Evolutionary conservation across 2,113 vertebrate genomes (phyloP), one percentile per base, ranked within the genome.

Genomic region (Macheiramphus alcinus): DNA sequence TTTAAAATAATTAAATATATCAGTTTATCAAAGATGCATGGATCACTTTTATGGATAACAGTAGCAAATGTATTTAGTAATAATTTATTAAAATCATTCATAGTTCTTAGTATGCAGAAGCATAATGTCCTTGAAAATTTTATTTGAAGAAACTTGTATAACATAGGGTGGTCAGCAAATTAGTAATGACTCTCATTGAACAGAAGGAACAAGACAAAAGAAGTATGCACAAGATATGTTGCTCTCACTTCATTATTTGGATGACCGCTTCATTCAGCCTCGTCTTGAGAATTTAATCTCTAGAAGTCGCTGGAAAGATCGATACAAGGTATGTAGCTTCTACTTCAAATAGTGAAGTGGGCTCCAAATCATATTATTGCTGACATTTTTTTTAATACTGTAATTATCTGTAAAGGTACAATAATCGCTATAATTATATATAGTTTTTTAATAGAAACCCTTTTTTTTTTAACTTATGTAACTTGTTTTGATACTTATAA

Each of bases 231-330:
- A 92, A 68, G 98, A 99, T 47, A 99, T 99, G 98, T 86, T 98
- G 95, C 97, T 95, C 9, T 98, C 99, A 3, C 97, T 99, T 84
- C 80, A 96, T 94, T 98, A 98, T 94, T 96, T 99, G 92, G 99
- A 99, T 36, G 43, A 98, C 34, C 98, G 96, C 55, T 97, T 98
- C 90, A 68, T 99, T 95, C 97, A 98, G n/a, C 98, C 98, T 10
- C 98, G 98, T 63, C 98, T 99, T 53, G 98, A 98, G 61, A 99
- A 96, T 68, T 96, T 99, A 62, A 86, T 86, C 63, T 93, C 98
- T 71, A 98, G 97, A 88, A 98, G 99, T 95, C 98, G 98, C 84
- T 99, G 99, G 99, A 98, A 97, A 85, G 97, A 98, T 6, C 97
- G 98, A 40, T 99, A 99, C 92, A 99, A 98, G 98, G 99, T 99